A percentile compares a stretch with the other conserved stretches of the same genome.
These are phyloP conservation scores for Sphinx pinastri DNA, from an alignment of 2,888 invertebrate genomes.

Conservation along the genomic window DNA sequence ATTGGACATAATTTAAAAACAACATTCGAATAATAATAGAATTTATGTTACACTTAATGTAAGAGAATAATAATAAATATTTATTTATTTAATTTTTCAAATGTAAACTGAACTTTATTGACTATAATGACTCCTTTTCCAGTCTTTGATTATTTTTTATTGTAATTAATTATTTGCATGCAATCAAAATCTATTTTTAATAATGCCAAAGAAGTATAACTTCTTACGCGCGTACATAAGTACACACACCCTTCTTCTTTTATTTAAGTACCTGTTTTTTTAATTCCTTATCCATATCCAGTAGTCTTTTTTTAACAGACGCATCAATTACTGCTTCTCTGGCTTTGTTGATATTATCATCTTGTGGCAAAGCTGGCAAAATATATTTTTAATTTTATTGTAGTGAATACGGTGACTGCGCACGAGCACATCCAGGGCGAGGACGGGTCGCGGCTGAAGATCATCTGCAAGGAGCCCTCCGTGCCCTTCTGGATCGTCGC, in stretches of 20 bases:
- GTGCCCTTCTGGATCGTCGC: slow-evolving; percentile 15
- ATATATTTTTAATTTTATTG: neutral
- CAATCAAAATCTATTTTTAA: too few species aligned
- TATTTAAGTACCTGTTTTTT: slow-evolving; percentile 48
- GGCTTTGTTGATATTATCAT: slow-evolving; percentile 40
- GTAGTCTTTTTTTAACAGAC: slow-evolving; percentile 41
- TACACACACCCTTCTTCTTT: too few species aligned
- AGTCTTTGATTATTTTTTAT: too few species aligned
- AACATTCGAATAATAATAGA: neutral
- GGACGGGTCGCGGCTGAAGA: neutral
- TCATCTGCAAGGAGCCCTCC: slow-evolving; percentile 11
- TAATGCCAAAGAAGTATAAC: too few species aligned
- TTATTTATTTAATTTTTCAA: too few species aligned
- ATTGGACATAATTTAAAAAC: neutral
- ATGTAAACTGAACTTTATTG: too few species aligned
- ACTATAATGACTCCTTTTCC: too few species aligned
- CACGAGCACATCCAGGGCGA: slow-evolving; percentile 11
- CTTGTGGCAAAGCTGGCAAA: slow-evolving; percentile 47
- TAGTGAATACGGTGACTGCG: neutral
- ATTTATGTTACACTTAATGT: slow-evolving; percentile 18
- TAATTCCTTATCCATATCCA: slow-evolving; percentile 50
- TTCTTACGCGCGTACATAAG: too few species aligned
- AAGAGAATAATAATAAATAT: slow-evolving; percentile 20
- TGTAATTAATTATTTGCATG: too few species aligned
- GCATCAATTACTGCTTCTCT: slow-evolving; percentile 42